Evolutionary conservation across 2,797 vertebrate genomes (phyloP), one percentile per base, ranked within the genome.

Genomic region (Sardinella longiceps): DNA sequence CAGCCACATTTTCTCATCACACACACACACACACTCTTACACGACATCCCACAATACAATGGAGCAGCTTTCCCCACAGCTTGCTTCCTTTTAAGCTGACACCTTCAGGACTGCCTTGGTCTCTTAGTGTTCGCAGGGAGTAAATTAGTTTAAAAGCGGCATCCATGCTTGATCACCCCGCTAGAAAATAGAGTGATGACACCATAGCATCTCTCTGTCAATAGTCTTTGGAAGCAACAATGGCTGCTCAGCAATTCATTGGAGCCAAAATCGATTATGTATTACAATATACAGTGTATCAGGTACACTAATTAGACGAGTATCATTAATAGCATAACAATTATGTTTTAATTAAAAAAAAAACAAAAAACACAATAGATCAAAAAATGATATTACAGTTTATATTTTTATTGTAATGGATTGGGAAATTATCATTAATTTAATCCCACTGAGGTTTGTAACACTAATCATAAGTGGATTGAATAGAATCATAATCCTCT

Each of bases 1-100:
- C 37, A 74, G 66, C 37, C 18, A 77, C 70, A 77, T 77, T 77
- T 43, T 39, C 37, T 77, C 70, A n/a, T 77, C 70, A 77, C 70
- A 43, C 15, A 77, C 15, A 39, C 66, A 12, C 12, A 39, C 66
- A n/a, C n/a, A n/a, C n/a, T n/a, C n/a, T n/a, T n/a, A n/a, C n/a
- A 77, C 28, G 7, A 37, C 5, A 43, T 39, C 15, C 37, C 70
- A 43, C 15, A 77, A 77, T 23, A 1, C 15, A 7, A 33, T 43
- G 5, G 18, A 77, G 70, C 70, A 77, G 70, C 70, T 39, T 77
- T 39, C 37, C 18, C 30, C 66, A 20, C 66, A 37, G 66, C 66
- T 70, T 37, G 30, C 66, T 14, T 70, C 15, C 63, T 70, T 70
- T 70, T 70, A 33, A 15, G 63, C 63, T 70, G 63, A 70, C 63